Conservation (phyloP, 2,113 vertebrate species). For the Sclerurus mexicanus region DNA sequence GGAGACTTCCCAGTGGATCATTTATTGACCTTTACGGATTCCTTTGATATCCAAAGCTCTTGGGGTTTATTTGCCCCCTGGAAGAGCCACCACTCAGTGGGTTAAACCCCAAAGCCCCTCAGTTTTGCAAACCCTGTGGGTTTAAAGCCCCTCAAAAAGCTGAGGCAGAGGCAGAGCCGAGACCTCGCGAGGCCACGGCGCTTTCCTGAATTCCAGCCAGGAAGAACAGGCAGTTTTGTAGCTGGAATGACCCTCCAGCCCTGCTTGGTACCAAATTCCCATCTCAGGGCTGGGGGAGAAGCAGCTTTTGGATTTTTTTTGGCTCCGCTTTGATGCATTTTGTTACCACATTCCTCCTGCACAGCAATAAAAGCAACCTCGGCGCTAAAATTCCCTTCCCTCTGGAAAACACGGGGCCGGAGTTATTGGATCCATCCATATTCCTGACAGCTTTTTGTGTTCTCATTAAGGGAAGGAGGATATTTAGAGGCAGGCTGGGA, state of each 20-base stretch:
- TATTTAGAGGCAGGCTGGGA: neutral
- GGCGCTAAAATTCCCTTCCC: neutral
- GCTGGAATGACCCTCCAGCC: neutral
- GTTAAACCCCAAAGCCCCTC: rapidly evolving
- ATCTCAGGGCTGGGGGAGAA: neutral
- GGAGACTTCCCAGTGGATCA: rapidly evolving
- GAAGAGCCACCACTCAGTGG: neutral
- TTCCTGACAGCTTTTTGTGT: conserved; percentile 13
- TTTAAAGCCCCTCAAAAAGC: neutral
- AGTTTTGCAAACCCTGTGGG: rapidly evolving
- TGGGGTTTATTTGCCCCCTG: neutral
- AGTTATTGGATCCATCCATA: conserved; percentile 46
- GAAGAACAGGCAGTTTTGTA: neutral
- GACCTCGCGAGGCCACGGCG: neutral
- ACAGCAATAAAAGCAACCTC: neutral
- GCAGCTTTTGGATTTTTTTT: neutral
- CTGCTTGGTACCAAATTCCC: neutral
- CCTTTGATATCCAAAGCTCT: rapidly evolving
- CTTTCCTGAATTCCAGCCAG: neutral
- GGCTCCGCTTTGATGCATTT: neutral
- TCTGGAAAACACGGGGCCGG: neutral
- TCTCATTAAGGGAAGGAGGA: neutral
- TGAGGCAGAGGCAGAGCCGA: neutral
- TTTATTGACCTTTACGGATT: neutral
- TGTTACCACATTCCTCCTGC: neutral